phyloP scores from a whole-genome alignment of 2,888 invertebrate genomes.

The Scaptomyza flava region DNA sequence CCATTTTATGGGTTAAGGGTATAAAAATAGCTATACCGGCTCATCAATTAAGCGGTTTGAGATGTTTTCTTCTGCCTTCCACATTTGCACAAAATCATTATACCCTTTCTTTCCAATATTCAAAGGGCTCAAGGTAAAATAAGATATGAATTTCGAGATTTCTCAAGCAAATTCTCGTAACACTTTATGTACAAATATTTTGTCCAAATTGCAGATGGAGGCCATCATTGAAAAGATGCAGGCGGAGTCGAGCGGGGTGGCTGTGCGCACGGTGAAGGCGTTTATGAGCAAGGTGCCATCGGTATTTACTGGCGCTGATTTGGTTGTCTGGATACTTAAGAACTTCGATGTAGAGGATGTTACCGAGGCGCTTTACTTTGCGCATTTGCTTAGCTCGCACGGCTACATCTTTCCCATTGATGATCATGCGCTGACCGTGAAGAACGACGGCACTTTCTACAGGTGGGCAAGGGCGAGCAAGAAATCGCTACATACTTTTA shows the following conservation, averaged over 20 bases:
- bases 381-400: slow-evolving; percentile 97
- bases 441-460: slow-evolving; percentile 99
- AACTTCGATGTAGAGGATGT: slow-evolving; percentile 96
- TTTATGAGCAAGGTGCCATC: slow-evolving; percentile 99
- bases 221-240: slow-evolving; percentile 97
- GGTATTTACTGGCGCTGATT: slow-evolving; percentile 94
- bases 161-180: too few species aligned
- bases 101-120: too few species aligned
- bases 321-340: slow-evolving; percentile 97
- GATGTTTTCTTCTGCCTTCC: too few species aligned
- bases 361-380: slow-evolving; percentile 96
- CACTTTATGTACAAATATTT: background rate
- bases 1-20: too few species aligned
- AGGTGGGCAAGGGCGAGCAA: slow-evolving; percentile 87
- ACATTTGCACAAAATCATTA: too few species aligned
- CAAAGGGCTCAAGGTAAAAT: too few species aligned
- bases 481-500: slow-evolving; percentile 13
- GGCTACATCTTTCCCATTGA: slow-evolving; percentile 99
- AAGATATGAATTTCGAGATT: too few species aligned
- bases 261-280: slow-evolving; percentile 98
- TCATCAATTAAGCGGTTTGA: too few species aligned
- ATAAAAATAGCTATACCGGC: too few species aligned
- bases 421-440: slow-evolving; percentile 98
- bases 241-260: slow-evolving; percentile 96
- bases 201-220: slow-evolving; percentile 91